These are phyloP conservation scores for Cettia cetti DNA, from an alignment of 2,113 vertebrate genomes.

Conservation along the genomic window DNA sequence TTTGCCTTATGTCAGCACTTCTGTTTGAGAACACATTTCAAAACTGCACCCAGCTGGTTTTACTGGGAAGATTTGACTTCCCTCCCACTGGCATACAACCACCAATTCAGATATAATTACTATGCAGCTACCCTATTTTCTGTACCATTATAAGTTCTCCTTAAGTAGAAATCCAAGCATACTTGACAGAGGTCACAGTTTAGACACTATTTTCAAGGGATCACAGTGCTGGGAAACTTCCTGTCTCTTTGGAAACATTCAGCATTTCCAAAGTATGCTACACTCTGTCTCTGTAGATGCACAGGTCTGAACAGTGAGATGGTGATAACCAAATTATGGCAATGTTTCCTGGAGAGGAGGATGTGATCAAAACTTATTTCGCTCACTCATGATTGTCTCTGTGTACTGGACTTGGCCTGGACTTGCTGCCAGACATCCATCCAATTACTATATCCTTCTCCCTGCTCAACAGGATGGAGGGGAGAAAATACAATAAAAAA, in stretches of 20 bases:
- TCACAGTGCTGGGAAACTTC: neutral
- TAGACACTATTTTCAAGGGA: neutral
- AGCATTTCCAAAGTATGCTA: neutral
- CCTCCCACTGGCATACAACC: neutral
- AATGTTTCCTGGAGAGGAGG: neutral
- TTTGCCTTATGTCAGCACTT: conserved; percentile 19
- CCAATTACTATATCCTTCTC: neutral
- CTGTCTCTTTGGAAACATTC: neutral
- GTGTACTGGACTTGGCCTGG: neutral
- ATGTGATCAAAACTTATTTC: neutral
- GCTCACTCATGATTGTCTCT: neutral
- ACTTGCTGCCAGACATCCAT: neutral
- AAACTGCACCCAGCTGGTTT: neutral
- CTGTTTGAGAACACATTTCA: neutral
- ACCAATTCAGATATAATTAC: neutral
- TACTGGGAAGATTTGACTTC: neutral
- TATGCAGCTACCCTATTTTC: neutral
- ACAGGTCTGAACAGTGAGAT: neutral
- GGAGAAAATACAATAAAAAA: neutral
- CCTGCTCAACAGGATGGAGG: neutral
- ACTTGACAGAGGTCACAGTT: neutral
- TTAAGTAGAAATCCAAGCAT: neutral
- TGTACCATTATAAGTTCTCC: neutral
- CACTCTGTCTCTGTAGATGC: neutral
- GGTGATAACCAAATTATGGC: neutral